These are phyloP conservation scores for Rapana venosa DNA, from an alignment of 2,888 invertebrate species.

Conservation along the genomic window DNA sequence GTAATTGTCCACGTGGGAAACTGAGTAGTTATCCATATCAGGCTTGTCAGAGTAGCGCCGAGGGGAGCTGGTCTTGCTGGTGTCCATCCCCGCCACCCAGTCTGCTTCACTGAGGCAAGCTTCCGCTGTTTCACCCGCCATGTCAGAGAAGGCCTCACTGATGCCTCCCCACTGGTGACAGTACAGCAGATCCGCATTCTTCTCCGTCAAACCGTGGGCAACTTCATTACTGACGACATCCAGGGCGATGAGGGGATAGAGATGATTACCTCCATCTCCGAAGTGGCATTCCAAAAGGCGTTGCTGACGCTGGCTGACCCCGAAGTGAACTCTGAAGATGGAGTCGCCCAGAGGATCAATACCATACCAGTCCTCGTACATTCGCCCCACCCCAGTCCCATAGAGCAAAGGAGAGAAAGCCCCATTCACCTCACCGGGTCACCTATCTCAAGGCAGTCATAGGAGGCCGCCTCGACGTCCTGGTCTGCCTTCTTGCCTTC, in stretches of 20 bases:
- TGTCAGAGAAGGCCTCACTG: conserved; percentile 65
- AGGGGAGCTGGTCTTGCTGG: conserved; percentile 48
- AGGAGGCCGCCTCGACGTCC: conserved; percentile 50
- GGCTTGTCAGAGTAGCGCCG: conserved; percentile 61
- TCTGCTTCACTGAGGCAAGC: conserved; percentile 49
- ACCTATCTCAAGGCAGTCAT: conserved; percentile 53
- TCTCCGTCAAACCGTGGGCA: conserved; percentile 60
- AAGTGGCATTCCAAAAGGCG: conserved; percentile 56
- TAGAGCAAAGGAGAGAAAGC: conserved; percentile 57
- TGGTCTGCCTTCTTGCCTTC: conserved; percentile 18
- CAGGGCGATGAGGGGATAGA: conserved; percentile 56
- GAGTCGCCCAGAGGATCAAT: conserved; percentile 28
- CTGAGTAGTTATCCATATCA: conserved; percentile 58
- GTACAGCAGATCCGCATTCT: conserved; percentile 57
- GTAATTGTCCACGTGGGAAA: conserved; percentile 57
- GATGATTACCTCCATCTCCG: conserved; percentile 55
- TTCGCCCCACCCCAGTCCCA: conserved; percentile 56
- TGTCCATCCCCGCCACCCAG: conserved; percentile 51
- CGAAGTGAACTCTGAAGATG: conserved; percentile 59
- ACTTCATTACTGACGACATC: conserved; percentile 62
- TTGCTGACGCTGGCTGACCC: conserved; percentile 61
- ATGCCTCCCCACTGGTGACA: conserved; percentile 58
- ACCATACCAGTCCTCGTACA: conserved; percentile 63
- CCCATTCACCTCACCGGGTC: conserved; percentile 58
- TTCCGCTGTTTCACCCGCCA: conserved; percentile 58